phyloP scores from a whole-genome alignment of 2,113 vertebrate species.

The Craseonycteris thonglongyai region DNA sequence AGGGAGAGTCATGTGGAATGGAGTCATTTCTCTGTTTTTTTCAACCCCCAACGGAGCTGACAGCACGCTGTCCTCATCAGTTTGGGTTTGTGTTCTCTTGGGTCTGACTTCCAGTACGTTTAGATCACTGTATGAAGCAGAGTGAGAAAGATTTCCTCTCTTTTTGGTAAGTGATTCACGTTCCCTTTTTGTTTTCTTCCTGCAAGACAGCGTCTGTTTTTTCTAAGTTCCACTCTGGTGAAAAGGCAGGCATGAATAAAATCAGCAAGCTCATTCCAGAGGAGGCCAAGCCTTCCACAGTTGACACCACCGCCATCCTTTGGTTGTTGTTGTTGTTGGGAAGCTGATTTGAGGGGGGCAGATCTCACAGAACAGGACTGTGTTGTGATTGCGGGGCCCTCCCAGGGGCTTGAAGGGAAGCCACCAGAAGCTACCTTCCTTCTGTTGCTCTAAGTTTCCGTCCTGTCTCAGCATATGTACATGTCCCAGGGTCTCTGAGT shows the following conservation, averaged over 20 bases:
- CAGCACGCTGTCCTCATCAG: not conserved
- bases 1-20: not conserved
- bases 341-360: not conserved
- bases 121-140: not conserved
- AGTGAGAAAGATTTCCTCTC: not conserved
- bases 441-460: not conserved
- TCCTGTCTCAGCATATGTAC: not conserved
- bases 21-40: not conserved
- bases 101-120: not conserved
- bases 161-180: not conserved
- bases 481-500: not conserved
- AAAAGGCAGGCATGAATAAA: not conserved
- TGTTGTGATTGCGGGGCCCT: not conserved
- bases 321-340: not conserved
- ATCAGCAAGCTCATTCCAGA: not conserved
- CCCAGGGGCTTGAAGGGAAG: not conserved
- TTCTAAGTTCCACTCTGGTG: not conserved
- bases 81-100: not conserved
- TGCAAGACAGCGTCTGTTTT: not conserved
- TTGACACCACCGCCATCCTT: not conserved
- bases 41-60: not conserved
- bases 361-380: not conserved
- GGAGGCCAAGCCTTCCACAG: not conserved
- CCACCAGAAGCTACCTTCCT: not conserved
- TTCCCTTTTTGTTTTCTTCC: conserved; percentile 1